Base-by-base conservation (phyloP, 2,797 vertebrate species). In the Leucoraja ocellata region DNA sequence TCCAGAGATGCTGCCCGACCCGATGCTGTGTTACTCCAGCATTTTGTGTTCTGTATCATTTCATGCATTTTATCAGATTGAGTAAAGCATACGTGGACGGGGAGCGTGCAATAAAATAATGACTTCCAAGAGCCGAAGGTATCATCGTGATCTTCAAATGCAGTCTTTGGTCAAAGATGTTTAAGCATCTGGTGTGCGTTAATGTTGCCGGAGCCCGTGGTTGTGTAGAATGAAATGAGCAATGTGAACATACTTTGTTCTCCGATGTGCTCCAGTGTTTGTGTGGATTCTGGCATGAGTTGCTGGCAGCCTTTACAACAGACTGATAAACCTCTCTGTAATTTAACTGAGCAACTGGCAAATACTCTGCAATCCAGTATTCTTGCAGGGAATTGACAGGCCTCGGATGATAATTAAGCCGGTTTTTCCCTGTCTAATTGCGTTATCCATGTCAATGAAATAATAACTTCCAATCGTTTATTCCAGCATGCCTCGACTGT, bases 181-280 rank as follows among this genome's bases (percentile, higher is more conserved):
- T 54, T 54, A 21, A 92, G 90, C 71, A 76, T 92, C 90, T 92
- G 71, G 39, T 76, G 5, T 54, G 73, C 39, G 58, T 76, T 74
- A 76, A 92, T 46, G 25, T 92, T 76, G 28, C 25, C 1, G 39
- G 71, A 92, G 58, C 39, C 90, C 13, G 90, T 92, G 90, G 90
- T 46, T 92, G n/a, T 92, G 90, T 28, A 58, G 39, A 74, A 54
- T 92, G 90, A 92, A 76, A 76, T 74, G 90, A 92, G 25, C 90
- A 92, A 74, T 92, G 71, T 76, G 71, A 58, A 91, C 54, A 14
- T 74, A 76, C 71, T 28, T 92, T 92, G 71, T 76, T 92, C 73
- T 92, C 71, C 28, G 73, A 92, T n/a, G 23, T 25, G 36, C 65
- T 71, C 25, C 14, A 21, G 36, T 25, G 88, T 36, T 68, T 68